A percentile compares a stretch with the other conserved stretches of the same genome.
These are phyloP conservation scores for Coenonympha arcania DNA, from an alignment of 2,888 invertebrate species.

Conservation along the genomic window DNA sequence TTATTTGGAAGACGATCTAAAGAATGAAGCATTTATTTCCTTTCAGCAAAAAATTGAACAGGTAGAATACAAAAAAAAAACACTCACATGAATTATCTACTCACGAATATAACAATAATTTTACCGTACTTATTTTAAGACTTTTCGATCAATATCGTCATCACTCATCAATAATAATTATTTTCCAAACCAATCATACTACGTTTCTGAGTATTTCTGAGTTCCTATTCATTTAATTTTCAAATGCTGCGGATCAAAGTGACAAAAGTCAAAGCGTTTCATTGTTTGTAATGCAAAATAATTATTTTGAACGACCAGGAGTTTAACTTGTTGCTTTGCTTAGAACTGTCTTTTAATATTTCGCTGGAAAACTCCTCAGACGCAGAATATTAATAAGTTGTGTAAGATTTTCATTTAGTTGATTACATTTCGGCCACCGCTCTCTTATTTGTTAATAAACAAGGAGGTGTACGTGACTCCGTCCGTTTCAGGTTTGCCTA, in stretches of 20 bases:
- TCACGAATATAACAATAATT: neutral
- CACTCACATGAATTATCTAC: no score
- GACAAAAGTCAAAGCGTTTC: conserved; percentile 26
- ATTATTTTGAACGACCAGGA: conserved; percentile 28
- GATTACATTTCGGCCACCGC: conserved; percentile 25
- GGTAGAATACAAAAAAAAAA: no score
- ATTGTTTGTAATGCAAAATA: conserved; percentile 29
- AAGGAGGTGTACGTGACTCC: neutral
- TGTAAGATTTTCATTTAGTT: conserved; percentile 27
- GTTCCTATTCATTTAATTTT: conserved; percentile 9
- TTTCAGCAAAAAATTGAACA: no score
- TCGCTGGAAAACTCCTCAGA: conserved; percentile 19
- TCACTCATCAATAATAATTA: neutral
- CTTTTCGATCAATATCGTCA: neutral
- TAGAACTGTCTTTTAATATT: conserved; percentile 27
- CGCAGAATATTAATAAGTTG: conserved; percentile 26
- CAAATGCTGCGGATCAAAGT: conserved; percentile 24
- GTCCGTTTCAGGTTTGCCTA: no score
- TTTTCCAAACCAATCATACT: neutral
- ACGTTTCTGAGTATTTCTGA: neutral
- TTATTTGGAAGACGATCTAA: no score
- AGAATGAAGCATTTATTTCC: no score
- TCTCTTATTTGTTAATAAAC: conserved; percentile 17
- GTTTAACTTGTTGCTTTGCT: conserved; percentile 30
- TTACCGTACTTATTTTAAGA: neutral